Base-by-base conservation (phyloP, 2,113 vertebrate species). In the Cisticola juncidis region DNA sequence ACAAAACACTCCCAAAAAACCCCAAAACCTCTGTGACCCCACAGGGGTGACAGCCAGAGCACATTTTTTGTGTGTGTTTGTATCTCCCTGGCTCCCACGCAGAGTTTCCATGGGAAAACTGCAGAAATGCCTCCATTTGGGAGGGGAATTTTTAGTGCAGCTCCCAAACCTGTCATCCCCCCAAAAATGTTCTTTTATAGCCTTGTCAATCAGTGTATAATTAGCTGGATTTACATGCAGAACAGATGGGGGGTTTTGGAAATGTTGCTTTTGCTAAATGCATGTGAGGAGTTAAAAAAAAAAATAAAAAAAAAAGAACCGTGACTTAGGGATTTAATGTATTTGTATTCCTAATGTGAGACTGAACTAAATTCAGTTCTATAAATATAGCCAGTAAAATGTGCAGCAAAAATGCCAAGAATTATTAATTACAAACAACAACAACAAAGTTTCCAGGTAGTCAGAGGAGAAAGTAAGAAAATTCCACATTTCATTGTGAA, bases 201-300 rank as follows among this genome's bases (percentile, higher is more conserved):
- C 47, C 83, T 69, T 97, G 96, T 93, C 97, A 97, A 91, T 97
- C 97, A 95, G 81, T 9, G 68, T 95, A 96, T 93, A 97, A 96
- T 97, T 97, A 97, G 74, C 50, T 95, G 83, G 48, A 82, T 94
- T 96, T 96, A 82, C 74, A 96, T 61, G 90, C 76, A 88, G 94
- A 97, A 69, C 95, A 97, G 89, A 97, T 96, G 97, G 92, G 88
- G 80, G 94, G 90, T 95, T 95, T 95, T 96, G 95, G 92, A 98
- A 97, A 91, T 88, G 72, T 69, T 94, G 93, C 72, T 92, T 91
- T 94, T 81, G 40, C 71, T 94, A 81, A 94, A 70, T 40, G 73
- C 36, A 85, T 91, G 44, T 35, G 40, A 92, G 65, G 22, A 60
- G 25, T 13, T 77, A 42, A 62, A 42, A 61, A 28, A 44, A 51